Percentiles rank a stretch among this genome's conserved stretches.
Evolutionary conservation across 2,113 vertebrate genomes (phyloP).

Genomic region (Serinus canaria): DNA sequence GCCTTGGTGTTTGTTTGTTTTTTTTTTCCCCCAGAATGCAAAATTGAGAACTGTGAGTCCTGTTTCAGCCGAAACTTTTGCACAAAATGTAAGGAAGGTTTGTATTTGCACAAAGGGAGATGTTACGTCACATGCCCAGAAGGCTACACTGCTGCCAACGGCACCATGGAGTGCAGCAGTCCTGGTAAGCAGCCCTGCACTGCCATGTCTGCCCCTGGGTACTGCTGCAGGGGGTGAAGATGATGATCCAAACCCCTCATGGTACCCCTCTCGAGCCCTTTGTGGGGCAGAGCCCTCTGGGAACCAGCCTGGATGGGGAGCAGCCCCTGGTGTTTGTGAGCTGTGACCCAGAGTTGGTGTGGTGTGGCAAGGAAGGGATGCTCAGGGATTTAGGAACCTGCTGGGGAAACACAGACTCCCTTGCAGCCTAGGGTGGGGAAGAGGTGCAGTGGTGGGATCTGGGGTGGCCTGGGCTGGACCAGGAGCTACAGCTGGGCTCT

Average conservation of each 20-base stretch:
- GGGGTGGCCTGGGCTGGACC: background rate
- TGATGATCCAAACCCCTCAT: background rate
- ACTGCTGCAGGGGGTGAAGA: background rate
- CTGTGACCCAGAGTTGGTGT: background rate
- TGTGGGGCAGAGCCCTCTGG: background rate
- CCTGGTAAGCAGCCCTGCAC: slow-evolving; percentile 77
- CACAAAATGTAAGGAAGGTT: slow-evolving; percentile 96
- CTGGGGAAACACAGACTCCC: background rate
- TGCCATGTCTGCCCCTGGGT: accelerated
- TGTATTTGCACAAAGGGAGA: slow-evolving; percentile 94
- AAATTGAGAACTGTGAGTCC: slow-evolving; percentile 96
- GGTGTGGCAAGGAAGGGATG: background rate
- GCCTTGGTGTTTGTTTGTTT: background rate
- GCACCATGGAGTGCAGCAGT: slow-evolving; percentile 91
- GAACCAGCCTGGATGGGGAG: background rate
- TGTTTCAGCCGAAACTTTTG: slow-evolving; percentile 99
- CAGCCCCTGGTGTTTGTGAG: background rate
- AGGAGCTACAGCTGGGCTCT: background rate
- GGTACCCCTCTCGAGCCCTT: accelerated
- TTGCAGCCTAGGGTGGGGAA: background rate
- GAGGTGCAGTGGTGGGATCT: background rate
- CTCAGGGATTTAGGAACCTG: background rate
- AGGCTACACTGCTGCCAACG: slow-evolving; percentile 82
- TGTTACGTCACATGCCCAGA: slow-evolving; percentile 89
- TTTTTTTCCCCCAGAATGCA: slow-evolving; percentile 85